Evolutionary conservation across 2,113 vertebrate species (phyloP).

Genomic region (Typhlomys cinereus): DNA sequence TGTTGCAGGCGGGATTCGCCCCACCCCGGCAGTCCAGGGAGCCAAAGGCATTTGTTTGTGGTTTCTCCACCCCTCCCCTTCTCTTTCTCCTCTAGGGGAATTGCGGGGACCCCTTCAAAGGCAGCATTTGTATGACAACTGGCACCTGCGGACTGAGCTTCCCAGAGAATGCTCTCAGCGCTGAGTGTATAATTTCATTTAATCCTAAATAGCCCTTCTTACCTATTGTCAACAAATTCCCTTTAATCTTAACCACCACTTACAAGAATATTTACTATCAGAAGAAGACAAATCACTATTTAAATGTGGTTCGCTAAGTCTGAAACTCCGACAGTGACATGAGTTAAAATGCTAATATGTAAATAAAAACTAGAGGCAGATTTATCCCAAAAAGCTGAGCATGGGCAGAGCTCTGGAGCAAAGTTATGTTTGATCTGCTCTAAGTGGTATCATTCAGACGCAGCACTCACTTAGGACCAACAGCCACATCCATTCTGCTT

Average conservation of each 20-base stretch:
- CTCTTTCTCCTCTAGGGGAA: slow-evolving; percentile 62
- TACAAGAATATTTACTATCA: slow-evolving; percentile 69
- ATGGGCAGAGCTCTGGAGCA: slow-evolving; percentile 83
- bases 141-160: slow-evolving; percentile 80
- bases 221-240: slow-evolving; percentile 75
- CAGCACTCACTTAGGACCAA: slow-evolving; percentile 70
- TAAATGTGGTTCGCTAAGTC: slow-evolving; percentile 67
- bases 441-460: slow-evolving; percentile 81
- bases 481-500: slow-evolving; percentile 84
- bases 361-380: slow-evolving; percentile 74
- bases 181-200: slow-evolving; percentile 79
- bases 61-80: slow-evolving; percentile 47
- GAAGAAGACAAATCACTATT: slow-evolving; percentile 73
- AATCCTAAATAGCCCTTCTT: slow-evolving; percentile 74
- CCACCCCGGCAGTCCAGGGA: slow-evolving; percentile 64
- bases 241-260: slow-evolving; percentile 74
- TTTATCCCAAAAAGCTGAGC: slow-evolving; percentile 75
- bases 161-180: slow-evolving; percentile 72
- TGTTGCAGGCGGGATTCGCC: slow-evolving; percentile 73
- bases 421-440: slow-evolving; percentile 84
- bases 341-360: slow-evolving; percentile 65
- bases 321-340: slow-evolving; percentile 55
- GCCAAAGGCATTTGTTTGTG: slow-evolving; percentile 70
- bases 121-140: slow-evolving; percentile 68
- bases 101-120: slow-evolving; percentile 80